Evolutionary conservation across 2,888 invertebrate species (phyloP), one percentile per base, ranked within the genome.

Genomic region (Rhamphomyia laevipes): DNA sequence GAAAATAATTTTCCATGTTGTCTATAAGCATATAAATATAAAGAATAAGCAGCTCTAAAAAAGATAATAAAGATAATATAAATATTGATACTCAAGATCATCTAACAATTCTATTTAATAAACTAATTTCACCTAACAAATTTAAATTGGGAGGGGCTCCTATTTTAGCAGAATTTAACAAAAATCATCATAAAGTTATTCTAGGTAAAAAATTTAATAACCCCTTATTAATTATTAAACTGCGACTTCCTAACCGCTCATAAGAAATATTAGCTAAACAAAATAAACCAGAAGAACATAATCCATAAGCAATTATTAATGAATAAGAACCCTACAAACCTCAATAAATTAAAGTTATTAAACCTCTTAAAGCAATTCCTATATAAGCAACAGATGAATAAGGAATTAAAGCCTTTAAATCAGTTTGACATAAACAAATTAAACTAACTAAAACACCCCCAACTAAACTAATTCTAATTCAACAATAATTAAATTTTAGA

Each of bases 361-460:
- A 63, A 0, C 77, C 77, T 0, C 73, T 59, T 66, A 82, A 71
- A 18, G 80, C 76, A 60, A 84, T 59, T 10, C 78, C 74, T 70
- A 84, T 84, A 74, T 85, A 84, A 57, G 77, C 75, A 0, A 84
- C 78, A 35, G 84, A 84, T 40, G 61, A 63, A 59, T 83, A 83
- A 65, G 84, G 84, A 75, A 84, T 79, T 72, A 84, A 75, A 55
- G 78, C 73, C 59, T 84, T 84, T 67, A 84, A 73, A 76, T 84
- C 84, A 47, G 74, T 71, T 64, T 83, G 80, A 55, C 75, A 76
- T 65, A 83, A 73, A 78, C 82, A 82, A 57, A 81, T 72, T 60
- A 83, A 71, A 27, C 80, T 77, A 56, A 81, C 72, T 65, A 76
- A 72, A 58, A 80, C 61, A 0, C 77, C 77, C 0, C 81, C 80